Base-by-base conservation (phyloP, 2,888 invertebrate genomes). In the Eubasilissa splendida region DNA sequence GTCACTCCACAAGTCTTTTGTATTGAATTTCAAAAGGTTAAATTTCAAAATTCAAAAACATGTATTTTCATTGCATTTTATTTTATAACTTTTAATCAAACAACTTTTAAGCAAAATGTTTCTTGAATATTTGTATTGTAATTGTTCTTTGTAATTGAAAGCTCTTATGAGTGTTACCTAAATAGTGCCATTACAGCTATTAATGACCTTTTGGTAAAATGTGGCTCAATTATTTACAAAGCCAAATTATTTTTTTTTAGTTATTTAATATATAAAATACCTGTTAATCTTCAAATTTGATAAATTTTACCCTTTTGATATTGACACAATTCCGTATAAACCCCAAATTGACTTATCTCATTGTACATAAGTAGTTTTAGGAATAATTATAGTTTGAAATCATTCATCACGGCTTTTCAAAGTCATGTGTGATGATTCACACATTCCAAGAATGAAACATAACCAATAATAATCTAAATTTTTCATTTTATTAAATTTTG, bases 301-400 rank as follows among this genome's bases (percentile, higher is more conserved):
- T 42, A 4, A 42, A 42, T 42, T 42, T 42, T 42, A 5, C 7
- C 42, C 0, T 42, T 42, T 42, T 42, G 42, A 42, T 42, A 11
- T 54, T 56, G 58, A 56, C 58, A 58, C 54, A 73, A 56, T 73
- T 56, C 11, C 56, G 56, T 73, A n/a, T 54, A 22, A 22, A 73
- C 50, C 70, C 68, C 22, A 52, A 53, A 53, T 33, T 73, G 54
- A 56, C 33, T 73, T 56, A 58, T 75, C 75, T 75, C 75, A 75
- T 63, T 75, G 75, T 75, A 75, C 52, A 75, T 75, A 75, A 63
- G 59, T 75, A 75, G 60, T 50, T 75, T n/a, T 75, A 75, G 52
- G 75, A 50, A 14, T 75, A 75, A 50, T 75, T 60, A 11, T 63
- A 68, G 11, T 42, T 42, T 42, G 42, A 42, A 42, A 7, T 42